phyloP scores from a whole-genome alignment of 1,140 invertebrate genomes.

The Zaprionus inermis region DNA sequence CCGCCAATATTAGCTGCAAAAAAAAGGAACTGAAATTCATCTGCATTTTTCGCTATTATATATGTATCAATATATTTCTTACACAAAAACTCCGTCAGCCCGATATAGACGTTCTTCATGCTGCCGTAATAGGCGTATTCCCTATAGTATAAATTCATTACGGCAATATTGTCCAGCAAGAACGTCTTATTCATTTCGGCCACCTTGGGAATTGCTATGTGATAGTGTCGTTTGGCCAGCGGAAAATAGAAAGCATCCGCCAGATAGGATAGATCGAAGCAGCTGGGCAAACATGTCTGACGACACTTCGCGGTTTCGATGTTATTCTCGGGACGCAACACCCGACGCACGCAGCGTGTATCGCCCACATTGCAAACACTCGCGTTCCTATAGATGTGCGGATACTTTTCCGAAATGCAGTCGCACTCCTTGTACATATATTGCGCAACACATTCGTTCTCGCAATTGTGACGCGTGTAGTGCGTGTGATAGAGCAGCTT shows the following conservation, averaged over 20 bases:
- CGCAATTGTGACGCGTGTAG: slow-evolving; percentile 86
- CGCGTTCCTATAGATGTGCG: slow-evolving; percentile 75
- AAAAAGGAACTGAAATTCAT: slow-evolving; percentile 41
- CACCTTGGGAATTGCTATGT: slow-evolving; percentile 52
- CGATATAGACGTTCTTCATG: slow-evolving; percentile 89
- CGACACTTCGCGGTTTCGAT: slow-evolving; percentile 38
- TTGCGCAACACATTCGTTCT: slow-evolving; percentile 89
- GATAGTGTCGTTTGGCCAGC: slow-evolving; percentile 50
- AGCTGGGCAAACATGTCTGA: slow-evolving; percentile 59
- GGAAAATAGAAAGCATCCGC: slow-evolving; percentile 67
- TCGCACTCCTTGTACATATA: slow-evolving; percentile 87
- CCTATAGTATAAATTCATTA: slow-evolving; percentile 90
- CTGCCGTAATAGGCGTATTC: slow-evolving; percentile 89
- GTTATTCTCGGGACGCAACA: slow-evolving; percentile 17
- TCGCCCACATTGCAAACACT: slow-evolving; percentile 55
- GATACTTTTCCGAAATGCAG: slow-evolving; percentile 90
- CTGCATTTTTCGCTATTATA: not conserved
- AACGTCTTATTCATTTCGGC: slow-evolving; percentile 62
- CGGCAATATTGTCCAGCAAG: slow-evolving; percentile 86
- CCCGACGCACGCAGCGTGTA: slow-evolving; percentile 41
- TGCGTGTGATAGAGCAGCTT: slow-evolving; percentile 86
- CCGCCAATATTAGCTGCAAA: slow-evolving; percentile 90
- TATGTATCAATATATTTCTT: slow-evolving; percentile 26
- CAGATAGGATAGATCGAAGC: slow-evolving; percentile 68
- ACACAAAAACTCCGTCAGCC: slow-evolving; percentile 91